Percentiles rank a stretch among this genome's conserved stretches.
Conservation (phyloP, 2,888 invertebrate species). For the Balanococcus diminutus region DNA sequence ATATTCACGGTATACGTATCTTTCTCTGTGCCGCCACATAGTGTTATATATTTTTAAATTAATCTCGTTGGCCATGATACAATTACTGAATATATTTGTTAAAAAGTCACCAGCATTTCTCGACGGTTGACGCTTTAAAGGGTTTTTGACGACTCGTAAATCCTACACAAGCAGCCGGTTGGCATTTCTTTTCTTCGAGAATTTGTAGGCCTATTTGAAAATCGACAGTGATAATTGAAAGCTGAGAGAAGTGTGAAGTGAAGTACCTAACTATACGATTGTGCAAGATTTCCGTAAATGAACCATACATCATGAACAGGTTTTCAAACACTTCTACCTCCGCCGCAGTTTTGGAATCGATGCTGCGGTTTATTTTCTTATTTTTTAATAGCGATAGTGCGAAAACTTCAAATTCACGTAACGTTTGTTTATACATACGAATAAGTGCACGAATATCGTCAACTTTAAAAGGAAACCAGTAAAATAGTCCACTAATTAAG, state of each 20-base stretch:
- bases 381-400: neutral
- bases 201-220: neutral
- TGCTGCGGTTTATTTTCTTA: neutral
- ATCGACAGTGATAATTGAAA: conserved; percentile 19
- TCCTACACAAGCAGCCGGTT: neutral
- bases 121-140: neutral
- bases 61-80: conserved; percentile 49
- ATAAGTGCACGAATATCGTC: conserved; percentile 1
- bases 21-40: neutral
- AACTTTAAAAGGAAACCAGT: neutral
- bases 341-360: neutral
- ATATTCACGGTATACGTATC: neutral
- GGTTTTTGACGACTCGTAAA: conserved; percentile 28
- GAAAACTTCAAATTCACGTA: conserved; percentile 2
- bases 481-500: neutral
- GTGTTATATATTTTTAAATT: neutral
- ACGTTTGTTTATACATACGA: neutral
- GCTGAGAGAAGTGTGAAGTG: neutral
- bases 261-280: neutral
- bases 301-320: neutral
- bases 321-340: neutral
- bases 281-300: conserved; percentile 40
- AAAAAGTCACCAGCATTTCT: neutral
- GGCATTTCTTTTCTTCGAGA: neutral
- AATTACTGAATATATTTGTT: conserved; percentile 36